Percentiles rank a stretch among this genome's conserved stretches.
Conservation (phyloP, 2,888 invertebrate species). For the Cephus nigrinus region DNA sequence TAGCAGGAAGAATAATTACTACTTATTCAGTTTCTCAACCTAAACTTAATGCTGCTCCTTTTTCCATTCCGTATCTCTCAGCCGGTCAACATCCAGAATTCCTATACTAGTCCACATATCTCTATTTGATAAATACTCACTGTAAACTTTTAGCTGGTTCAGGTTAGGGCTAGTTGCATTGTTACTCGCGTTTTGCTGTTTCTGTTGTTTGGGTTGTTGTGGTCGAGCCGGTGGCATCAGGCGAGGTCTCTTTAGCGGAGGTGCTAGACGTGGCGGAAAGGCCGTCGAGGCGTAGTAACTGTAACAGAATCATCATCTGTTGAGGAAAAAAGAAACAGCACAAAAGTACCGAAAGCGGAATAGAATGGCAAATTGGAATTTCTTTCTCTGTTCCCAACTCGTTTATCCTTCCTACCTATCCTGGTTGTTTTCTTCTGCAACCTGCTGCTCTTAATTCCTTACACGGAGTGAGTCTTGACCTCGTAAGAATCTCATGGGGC, state of each 20-base stretch:
- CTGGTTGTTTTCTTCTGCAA: background rate
- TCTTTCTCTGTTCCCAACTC: background rate
- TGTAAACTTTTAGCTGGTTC: constrained; percentile 75
- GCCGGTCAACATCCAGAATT: background rate
- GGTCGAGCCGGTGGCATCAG: constrained; percentile 69
- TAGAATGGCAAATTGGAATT: background rate
- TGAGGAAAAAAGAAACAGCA: constrained; percentile 16
- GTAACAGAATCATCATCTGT: constrained; percentile 51
- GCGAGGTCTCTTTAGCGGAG: constrained; percentile 73
- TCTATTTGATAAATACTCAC: constrained; percentile 65
- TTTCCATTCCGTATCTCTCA: background rate
- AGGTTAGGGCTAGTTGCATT: constrained; percentile 65
- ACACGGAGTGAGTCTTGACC: background rate
- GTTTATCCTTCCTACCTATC: background rate
- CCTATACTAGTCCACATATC: background rate
- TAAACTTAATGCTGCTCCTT: background rate
- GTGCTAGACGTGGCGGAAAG: constrained; percentile 71
- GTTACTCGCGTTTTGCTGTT: constrained; percentile 59
- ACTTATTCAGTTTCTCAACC: background rate
- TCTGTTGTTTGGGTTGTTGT: constrained; percentile 57
- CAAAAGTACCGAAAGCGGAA: background rate
- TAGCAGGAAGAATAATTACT: background rate
- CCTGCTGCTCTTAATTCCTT: background rate
- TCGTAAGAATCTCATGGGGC: background rate
- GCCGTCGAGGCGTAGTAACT: constrained; percentile 75